A percentile compares a stretch with the other conserved stretches of the same genome.
These are phyloP conservation scores for Hippotragus niger DNA, from an alignment of 2,113 vertebrate species.

Conservation along the genomic window DNA sequence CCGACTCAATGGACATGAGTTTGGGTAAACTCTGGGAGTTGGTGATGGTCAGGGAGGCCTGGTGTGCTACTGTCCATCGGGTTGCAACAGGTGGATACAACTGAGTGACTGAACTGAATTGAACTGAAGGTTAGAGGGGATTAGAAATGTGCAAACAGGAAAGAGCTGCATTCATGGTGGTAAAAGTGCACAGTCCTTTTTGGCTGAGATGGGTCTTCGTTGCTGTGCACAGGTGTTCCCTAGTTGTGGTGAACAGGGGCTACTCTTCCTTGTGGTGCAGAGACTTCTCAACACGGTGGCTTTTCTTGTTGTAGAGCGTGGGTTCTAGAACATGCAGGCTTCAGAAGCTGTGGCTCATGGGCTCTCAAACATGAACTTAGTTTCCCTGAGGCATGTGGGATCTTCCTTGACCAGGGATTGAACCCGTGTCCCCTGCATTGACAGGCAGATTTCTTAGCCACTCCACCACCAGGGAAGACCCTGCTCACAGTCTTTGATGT, in stretches of 20 bases:
- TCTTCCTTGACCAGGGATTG: background rate
- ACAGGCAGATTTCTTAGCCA: background rate
- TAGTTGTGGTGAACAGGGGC: background rate
- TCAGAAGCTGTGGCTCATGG: background rate
- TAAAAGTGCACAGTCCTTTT: background rate
- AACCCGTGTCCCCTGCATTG: background rate
- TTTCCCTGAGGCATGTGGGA: background rate
- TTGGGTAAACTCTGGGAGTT: background rate
- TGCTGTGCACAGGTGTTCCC: background rate
- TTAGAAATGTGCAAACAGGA: background rate
- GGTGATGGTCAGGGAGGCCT: background rate
- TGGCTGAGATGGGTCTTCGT: background rate
- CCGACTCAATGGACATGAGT: background rate
- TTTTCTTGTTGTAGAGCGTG: background rate
- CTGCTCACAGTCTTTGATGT: background rate
- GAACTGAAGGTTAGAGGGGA: background rate
- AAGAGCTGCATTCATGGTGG: background rate
- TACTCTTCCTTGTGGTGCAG: background rate
- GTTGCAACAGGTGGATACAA: background rate
- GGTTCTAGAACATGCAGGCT: background rate
- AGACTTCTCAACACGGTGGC: rapidly evolving
- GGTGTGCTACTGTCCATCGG: background rate
- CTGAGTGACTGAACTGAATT: background rate
- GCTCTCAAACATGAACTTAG: background rate
- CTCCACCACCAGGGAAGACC: background rate